phyloP scores from a whole-genome alignment of 2,888 invertebrate species.

The Melikaiella ostensackeni region DNA sequence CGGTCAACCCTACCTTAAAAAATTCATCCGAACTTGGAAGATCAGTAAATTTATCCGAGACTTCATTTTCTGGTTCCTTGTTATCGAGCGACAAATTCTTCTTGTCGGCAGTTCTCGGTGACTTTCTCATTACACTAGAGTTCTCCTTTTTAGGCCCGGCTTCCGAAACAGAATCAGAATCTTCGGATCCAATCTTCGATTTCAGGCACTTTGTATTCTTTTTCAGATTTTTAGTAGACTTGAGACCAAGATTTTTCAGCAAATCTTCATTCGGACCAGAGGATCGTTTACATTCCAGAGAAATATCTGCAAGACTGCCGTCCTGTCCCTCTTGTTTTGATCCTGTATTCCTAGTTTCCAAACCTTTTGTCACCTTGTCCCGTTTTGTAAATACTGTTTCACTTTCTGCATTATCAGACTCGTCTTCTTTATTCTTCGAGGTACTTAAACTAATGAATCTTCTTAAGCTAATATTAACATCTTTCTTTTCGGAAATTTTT shows the following conservation, averaged over 20 bases:
- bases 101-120: conserved; percentile 62
- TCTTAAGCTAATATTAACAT: conserved; percentile 7
- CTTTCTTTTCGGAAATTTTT: conserved; percentile 43
- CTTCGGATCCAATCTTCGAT: neutral
- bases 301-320: neutral
- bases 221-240: neutral
- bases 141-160: conserved; percentile 47
- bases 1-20: neutral
- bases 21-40: neutral
- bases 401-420: conserved; percentile 43
- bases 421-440: conserved; percentile 43
- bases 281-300: neutral
- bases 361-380: conserved; percentile 21
- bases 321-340: neutral
- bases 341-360: neutral
- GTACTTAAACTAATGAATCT: conserved; percentile 6
- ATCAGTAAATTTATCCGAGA: neutral
- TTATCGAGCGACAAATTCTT: conserved; percentile 46
- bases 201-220: conserved; percentile 11
- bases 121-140: conserved; percentile 60
- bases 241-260: conserved; percentile 54
- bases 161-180: neutral
- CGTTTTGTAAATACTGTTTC: conserved; percentile 9
- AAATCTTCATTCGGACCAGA: conserved; percentile 56
- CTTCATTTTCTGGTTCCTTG: conserved; percentile 42